Evolutionary conservation across 2,797 vertebrate genomes (phyloP).

Genomic region (Coregonus suidteri): DNA sequence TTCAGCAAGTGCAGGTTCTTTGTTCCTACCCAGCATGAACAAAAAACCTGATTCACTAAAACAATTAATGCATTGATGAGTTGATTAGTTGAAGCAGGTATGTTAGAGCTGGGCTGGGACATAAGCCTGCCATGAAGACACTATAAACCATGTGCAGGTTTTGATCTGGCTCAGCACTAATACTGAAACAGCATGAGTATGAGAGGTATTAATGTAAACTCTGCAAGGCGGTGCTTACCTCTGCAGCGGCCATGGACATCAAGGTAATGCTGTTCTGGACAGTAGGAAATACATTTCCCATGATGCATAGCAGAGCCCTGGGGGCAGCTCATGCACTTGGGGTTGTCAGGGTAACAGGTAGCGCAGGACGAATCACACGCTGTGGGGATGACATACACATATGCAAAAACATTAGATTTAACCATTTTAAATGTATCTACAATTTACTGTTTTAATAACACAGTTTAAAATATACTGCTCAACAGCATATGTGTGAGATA

Average conservation of each 20-base stretch:
- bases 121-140: neutral
- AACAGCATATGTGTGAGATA: too few species aligned
- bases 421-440: neutral
- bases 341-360: slow-evolving; percentile 80
- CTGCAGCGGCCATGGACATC: slow-evolving; percentile 75
- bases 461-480: too few species aligned
- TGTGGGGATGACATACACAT: slow-evolving; percentile 51
- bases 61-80: too few species aligned
- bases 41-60: too few species aligned
- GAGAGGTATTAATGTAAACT: slow-evolving; percentile 5
- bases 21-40: too few species aligned
- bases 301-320: slow-evolving; percentile 73
- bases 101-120: too few species aligned
- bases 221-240: slow-evolving; percentile 70
- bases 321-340: slow-evolving; percentile 80
- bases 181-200: neutral
- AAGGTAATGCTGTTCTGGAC: slow-evolving; percentile 78
- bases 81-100: too few species aligned
- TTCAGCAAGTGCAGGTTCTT: neutral
- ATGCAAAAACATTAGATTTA: neutral
- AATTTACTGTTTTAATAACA: too few species aligned
- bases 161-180: neutral
- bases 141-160: neutral
- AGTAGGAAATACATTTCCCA: slow-evolving; percentile 81
- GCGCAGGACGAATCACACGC: slow-evolving; percentile 86